Base-by-base conservation (phyloP, 2,888 invertebrate species). In the Acronicta aceris region DNA sequence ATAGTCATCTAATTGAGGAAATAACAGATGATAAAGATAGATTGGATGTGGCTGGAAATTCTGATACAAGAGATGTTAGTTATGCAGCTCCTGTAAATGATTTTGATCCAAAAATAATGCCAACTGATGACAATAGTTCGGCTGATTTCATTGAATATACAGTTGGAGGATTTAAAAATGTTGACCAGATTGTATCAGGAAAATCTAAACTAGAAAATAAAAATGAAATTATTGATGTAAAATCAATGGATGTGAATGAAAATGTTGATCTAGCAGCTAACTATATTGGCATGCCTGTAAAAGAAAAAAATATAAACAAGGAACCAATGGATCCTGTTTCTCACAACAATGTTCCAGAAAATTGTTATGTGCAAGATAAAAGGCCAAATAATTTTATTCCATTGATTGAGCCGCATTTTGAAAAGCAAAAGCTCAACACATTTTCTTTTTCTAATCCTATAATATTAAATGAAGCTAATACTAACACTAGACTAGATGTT, bases 41-140 rank as follows among this genome's bases (percentile, higher is more conserved):
- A 25, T 16, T 17, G 0, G n/a, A 6, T 25, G 4, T 13, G 5
- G 79, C 61, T 86, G 84, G 80, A 67, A 83, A 48, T 83, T 83
- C 51, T 79, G 79, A 10, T 74, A 76, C 43, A 53, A 17, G 1
- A 10, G 9, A 30, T 38, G 6, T 5, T n/a, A 38, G 8, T n/a
- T n/a, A n/a, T n/a, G 1, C 5, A n/a, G 1, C 1, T 38, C 7
- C 38, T n/a, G 38, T n/a, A 5, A 38, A 38, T 38, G n/a, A n/a
- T 38, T 38, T 38, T n/a, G n/a, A 38, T n/a, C n/a, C n/a, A 7
- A 6, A 38, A 1, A n/a, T n/a, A 52, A 27, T 40, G 1, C 36
- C 0, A 45, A 9, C 2, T 1, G 6, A 17, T 21, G 16, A n/a
- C n/a, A 45, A 53, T 9, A 9, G 36, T n/a, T 8, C 8, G 38